Evolutionary conservation across 2,113 vertebrate species (phyloP).

Genomic region (Phyllostomus hastatus): DNA sequence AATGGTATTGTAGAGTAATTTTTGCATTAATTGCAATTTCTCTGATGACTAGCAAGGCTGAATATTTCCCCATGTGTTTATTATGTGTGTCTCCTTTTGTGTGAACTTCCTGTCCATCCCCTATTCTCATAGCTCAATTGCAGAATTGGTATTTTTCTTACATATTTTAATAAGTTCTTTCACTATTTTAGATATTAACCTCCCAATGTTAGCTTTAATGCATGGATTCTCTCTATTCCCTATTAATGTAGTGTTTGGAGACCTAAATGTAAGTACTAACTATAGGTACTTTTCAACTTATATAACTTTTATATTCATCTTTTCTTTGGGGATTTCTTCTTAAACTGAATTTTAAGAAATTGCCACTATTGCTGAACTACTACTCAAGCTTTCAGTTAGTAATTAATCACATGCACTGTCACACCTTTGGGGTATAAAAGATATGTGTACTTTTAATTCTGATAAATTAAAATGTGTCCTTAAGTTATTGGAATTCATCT

Average conservation of each 20-base stretch:
- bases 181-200: background rate
- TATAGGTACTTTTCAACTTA: background rate
- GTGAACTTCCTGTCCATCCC: background rate
- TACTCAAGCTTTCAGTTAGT: background rate
- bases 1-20: background rate
- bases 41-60: background rate
- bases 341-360: conserved; percentile 34
- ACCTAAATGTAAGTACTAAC: no score
- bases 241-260: background rate
- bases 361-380: background rate
- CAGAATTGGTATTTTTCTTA: conserved; percentile 3
- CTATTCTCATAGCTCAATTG: background rate
- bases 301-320: background rate
- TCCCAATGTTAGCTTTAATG: background rate
- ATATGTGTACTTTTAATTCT: conserved; percentile 39
- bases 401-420: background rate
- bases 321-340: background rate
- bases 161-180: conserved; percentile 27
- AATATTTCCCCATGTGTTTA: background rate
- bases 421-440: conserved; percentile 10
- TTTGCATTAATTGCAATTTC: conserved; percentile 9
- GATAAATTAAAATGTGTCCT: conserved; percentile 39
- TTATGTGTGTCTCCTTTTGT: background rate
- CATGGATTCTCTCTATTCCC: background rate
- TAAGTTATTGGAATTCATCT: conserved; percentile 11